A percentile compares a stretch with the other conserved stretches of the same genome.
These are phyloP conservation scores for Dynastes grantii DNA, from an alignment of 2,888 invertebrate species.

Conservation along the genomic window DNA sequence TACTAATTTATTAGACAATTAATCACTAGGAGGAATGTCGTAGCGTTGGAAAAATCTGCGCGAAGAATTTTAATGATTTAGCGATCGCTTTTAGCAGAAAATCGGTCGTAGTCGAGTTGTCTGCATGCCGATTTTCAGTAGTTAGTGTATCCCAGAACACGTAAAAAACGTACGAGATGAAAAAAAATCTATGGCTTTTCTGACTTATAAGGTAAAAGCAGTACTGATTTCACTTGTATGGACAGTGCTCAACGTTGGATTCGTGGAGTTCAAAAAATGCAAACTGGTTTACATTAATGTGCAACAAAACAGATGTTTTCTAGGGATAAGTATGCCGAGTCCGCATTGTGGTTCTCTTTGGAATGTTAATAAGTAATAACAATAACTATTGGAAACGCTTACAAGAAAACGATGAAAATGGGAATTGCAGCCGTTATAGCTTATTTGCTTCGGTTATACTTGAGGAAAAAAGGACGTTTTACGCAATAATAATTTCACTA, in stretches of 20 bases:
- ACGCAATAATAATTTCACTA: no score
- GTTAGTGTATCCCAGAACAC: neutral
- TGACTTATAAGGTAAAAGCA: neutral
- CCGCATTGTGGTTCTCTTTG: neutral
- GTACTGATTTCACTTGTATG: no score
- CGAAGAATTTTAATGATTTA: constrained; percentile 23
- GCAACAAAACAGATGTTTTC: constrained; percentile 11
- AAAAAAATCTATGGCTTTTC: constrained; percentile 5
- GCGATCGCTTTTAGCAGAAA: constrained; percentile 11
- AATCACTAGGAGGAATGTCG: constrained; percentile 30
- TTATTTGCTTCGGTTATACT: no score
- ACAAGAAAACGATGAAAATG: no score
- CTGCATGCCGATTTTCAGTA: constrained; percentile 1
- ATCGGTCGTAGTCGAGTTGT: neutral
- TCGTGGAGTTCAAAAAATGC: no score
- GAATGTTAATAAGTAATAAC: constrained; percentile 19
- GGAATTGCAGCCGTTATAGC: no score
- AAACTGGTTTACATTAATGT: constrained; percentile 11
- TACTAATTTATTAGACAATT: constrained; percentile 32
- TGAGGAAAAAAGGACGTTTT: no score
- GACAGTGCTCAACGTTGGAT: no score
- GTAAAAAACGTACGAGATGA: neutral
- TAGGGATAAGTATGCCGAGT: constrained; percentile 21
- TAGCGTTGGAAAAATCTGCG: constrained; percentile 1
- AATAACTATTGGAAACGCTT: constrained; percentile 7